Evolutionary conservation across 2,113 vertebrate species (phyloP).

Genomic region (Chamaetylas fuelleborni): DNA sequence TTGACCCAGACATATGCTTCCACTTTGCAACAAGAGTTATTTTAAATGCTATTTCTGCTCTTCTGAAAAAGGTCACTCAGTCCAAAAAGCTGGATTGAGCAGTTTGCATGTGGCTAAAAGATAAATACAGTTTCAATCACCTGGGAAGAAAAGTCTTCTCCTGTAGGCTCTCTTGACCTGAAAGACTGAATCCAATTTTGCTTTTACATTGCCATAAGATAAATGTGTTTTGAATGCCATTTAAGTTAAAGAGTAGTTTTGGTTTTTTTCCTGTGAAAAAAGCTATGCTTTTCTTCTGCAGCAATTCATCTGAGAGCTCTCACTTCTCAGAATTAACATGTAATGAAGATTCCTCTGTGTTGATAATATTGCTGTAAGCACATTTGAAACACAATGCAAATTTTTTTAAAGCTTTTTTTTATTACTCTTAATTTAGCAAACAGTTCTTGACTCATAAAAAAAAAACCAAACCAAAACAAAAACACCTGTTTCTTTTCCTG

Average conservation of each 20-base stretch:
- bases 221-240: neutral
- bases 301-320: neutral
- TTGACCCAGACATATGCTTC: neutral
- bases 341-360: neutral
- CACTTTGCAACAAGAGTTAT: neutral
- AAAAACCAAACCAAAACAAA: too few relatives aligned
- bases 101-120: neutral
- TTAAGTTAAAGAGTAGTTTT: neutral
- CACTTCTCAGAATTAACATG: neutral
- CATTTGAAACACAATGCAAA: neutral
- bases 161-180: neutral
- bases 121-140: neutral
- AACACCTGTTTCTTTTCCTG: neutral
- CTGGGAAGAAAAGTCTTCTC: neutral
- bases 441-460: neutral
- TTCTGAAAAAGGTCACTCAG: neutral
- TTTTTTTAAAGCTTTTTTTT: neutral
- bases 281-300: neutral
- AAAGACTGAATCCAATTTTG: neutral
- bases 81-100: neutral
- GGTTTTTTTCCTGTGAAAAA: neutral
- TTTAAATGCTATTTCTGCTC: neutral
- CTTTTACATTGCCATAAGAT: neutral
- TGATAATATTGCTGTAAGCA: neutral
- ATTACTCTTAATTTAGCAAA: neutral